phyloP scores from a whole-genome alignment of 2,888 invertebrate species.

The Neocrepidodera transversa region DNA sequence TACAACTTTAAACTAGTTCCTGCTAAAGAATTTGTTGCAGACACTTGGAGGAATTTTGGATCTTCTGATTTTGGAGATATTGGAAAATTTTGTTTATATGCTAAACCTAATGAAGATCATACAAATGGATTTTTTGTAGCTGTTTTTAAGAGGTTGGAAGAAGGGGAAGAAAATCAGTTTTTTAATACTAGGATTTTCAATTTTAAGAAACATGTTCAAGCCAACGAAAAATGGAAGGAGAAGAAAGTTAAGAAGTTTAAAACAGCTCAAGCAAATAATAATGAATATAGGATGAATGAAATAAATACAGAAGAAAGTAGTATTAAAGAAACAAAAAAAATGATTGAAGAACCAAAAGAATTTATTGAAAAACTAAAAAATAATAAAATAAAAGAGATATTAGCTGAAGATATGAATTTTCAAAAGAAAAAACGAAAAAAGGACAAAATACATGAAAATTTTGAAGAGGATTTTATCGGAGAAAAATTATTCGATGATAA shows the following conservation, averaged over 20 bases:
- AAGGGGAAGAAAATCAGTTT: constrained; percentile 57
- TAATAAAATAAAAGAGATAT: too few relatives aligned
- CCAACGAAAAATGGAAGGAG: constrained; percentile 33
- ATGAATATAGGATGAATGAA: too few relatives aligned
- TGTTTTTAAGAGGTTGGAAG: constrained; percentile 74
- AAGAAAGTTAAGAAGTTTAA: constrained; percentile 17
- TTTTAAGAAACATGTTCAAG: constrained; percentile 43
- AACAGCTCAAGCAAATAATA: too few relatives aligned
- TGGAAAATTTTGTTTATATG: constrained; percentile 79
- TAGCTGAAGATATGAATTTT: too few relatives aligned
- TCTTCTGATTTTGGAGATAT: constrained; percentile 70
- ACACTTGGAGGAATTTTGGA: constrained; percentile 74
- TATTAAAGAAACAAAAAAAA: too few relatives aligned
- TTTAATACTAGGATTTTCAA: constrained; percentile 45
- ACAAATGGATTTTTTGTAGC: constrained; percentile 97
- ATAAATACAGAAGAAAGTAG: too few relatives aligned
- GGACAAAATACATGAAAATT: too few relatives aligned
- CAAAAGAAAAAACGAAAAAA: too few relatives aligned
- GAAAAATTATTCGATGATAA: too few relatives aligned
- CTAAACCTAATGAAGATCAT: constrained; percentile 75
- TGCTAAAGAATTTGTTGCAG: constrained; percentile 66
- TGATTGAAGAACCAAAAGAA: too few relatives aligned
- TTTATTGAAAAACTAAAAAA: too few relatives aligned
- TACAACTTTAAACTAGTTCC: constrained; percentile 70
- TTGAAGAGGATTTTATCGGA: too few relatives aligned